Percentiles rank a stretch among this genome's conserved stretches.
Evolutionary conservation across 2,797 vertebrate genomes (phyloP).

Genomic region (Carapus acus): DNA sequence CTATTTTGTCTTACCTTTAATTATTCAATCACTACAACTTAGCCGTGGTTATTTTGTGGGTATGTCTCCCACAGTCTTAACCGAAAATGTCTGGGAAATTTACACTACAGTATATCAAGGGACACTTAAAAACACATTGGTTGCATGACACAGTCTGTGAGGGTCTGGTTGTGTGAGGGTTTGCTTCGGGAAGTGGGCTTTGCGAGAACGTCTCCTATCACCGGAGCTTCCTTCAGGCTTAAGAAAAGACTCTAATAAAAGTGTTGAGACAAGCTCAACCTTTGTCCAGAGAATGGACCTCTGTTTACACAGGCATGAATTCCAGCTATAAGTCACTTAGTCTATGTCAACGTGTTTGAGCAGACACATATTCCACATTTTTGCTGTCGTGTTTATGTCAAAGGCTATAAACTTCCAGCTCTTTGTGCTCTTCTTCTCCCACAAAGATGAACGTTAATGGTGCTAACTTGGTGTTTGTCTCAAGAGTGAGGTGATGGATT

Average conservation of each 20-base stretch:
- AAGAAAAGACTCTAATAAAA: slow-evolving; percentile 29
- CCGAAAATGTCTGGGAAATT: no score
- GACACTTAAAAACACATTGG: background rate
- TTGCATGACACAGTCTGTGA: background rate
- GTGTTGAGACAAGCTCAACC: slow-evolving; percentile 33
- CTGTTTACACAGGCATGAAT: slow-evolving; percentile 62
- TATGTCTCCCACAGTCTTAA: no score
- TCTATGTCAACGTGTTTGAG: slow-evolving; percentile 40
- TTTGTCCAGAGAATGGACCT: slow-evolving; percentile 46
- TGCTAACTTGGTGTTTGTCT: slow-evolving; percentile 59
- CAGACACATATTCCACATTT: slow-evolving; percentile 59
- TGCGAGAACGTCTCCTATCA: slow-evolving; percentile 7
- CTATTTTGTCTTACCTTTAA: background rate
- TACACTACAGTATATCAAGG: no score
- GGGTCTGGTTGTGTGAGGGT: no score
- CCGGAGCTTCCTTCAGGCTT: slow-evolving; percentile 24
- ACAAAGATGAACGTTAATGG: slow-evolving; percentile 56
- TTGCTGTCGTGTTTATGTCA: slow-evolving; percentile 63
- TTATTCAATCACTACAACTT: background rate
- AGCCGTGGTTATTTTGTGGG: background rate
- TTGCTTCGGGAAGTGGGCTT: background rate
- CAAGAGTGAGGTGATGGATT: slow-evolving; percentile 53
- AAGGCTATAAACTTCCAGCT: slow-evolving; percentile 43
- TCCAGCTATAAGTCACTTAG: slow-evolving; percentile 51
- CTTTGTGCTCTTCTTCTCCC: slow-evolving; percentile 10